These are phyloP conservation scores for Stictonetta naevosa DNA, from an alignment of 2,113 vertebrate genomes.

Conservation along the genomic window DNA sequence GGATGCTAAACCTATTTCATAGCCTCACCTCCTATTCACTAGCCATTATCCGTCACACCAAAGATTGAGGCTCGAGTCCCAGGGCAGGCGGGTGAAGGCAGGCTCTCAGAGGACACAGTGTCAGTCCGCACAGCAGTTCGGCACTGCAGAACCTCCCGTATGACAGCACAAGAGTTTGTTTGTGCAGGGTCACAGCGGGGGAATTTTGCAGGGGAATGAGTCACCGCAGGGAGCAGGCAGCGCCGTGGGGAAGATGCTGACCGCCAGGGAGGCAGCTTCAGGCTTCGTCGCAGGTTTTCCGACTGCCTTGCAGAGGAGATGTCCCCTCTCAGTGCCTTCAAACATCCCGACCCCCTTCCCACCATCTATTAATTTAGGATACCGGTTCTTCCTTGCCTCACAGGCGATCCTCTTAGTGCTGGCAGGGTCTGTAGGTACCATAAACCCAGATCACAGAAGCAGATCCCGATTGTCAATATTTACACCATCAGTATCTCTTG, in stretches of 20 bases:
- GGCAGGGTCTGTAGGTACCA: not conserved
- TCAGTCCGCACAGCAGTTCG: rapidly evolving
- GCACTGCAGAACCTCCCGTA: rapidly evolving
- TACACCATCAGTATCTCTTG: not conserved
- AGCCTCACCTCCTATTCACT: not conserved
- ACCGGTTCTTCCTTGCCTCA: not conserved
- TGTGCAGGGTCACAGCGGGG: not conserved
- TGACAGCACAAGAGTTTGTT: not conserved
- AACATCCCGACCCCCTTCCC: not conserved
- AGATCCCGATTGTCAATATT: not conserved
- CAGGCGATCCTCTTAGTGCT: not conserved
- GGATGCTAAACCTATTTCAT: not conserved
- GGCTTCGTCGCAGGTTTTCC: not conserved
- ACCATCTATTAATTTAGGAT: rapidly evolving
- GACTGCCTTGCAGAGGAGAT: not conserved
- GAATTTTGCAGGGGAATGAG: not conserved
- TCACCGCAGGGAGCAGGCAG: not conserved
- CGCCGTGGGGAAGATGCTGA: not conserved
- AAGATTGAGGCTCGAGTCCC: rapidly evolving
- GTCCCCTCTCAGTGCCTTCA: not conserved
- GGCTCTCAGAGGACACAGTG: not conserved
- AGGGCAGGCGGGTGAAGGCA: not conserved
- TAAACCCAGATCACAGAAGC: not conserved
- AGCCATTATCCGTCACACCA: rapidly evolving
- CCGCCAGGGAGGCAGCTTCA: not conserved